Conservation (phyloP, 2,113 vertebrate genomes). For the Colius striatus region DNA sequence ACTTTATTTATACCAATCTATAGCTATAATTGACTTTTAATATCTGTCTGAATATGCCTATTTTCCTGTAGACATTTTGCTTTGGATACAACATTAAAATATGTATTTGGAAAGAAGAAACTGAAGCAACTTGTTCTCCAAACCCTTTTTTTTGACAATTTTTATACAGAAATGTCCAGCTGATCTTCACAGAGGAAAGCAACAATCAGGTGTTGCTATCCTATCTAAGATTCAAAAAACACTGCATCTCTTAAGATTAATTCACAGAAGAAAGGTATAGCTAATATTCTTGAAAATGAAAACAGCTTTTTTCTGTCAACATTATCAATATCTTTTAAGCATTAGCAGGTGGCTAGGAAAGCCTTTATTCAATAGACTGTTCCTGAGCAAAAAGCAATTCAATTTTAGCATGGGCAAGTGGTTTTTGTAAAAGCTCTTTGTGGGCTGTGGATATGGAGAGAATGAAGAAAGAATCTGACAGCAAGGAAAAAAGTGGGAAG, state of each 20-base stretch:
- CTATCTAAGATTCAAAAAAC: background rate
- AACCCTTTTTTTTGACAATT: background rate
- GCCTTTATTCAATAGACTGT: background rate
- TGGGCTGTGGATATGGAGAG: background rate
- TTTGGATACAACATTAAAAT: background rate
- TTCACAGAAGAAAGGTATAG: background rate
- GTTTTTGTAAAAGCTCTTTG: conserved; percentile 6
- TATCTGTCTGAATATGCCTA: background rate
- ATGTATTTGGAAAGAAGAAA: background rate
- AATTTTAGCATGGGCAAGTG: background rate
- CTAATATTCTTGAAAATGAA: background rate
- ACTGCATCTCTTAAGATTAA: background rate
- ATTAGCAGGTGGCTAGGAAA: background rate
- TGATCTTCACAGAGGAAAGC: background rate
- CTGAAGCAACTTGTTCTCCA: background rate
- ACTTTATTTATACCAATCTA: background rate
- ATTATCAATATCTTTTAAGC: background rate
- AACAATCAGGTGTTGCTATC: background rate
- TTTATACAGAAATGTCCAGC: background rate
- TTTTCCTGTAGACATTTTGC: background rate
- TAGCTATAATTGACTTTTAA: background rate
- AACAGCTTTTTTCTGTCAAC: background rate
- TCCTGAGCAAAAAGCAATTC: background rate
- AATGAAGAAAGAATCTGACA: conserved; percentile 47
- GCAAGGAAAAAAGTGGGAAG: conserved; percentile 32